Percentiles rank a stretch among this genome's conserved stretches.
Conservation (phyloP, 2,888 invertebrate species). For the Luperina testacea region DNA sequence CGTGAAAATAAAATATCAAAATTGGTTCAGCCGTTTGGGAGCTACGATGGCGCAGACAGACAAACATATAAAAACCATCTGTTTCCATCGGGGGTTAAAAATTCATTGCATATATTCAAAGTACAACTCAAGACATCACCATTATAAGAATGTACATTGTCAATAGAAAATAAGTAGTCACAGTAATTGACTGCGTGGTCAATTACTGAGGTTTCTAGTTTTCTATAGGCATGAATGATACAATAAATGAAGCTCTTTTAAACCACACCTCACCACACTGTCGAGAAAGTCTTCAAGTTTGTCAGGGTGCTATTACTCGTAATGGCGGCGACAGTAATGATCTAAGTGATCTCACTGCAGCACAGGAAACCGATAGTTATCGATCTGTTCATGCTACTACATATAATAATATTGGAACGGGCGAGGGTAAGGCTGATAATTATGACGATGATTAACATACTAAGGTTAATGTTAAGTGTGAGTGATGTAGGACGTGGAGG, state of each 20-base stretch:
- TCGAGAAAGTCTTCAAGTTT: slow-evolving; percentile 54
- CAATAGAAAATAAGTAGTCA: slow-evolving; percentile 7
- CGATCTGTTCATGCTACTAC: slow-evolving; percentile 42
- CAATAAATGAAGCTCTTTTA: not conserved
- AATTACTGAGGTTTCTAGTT: too few relatives aligned
- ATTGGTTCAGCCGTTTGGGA: too few relatives aligned
- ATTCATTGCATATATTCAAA: not conserved
- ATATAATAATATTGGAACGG: slow-evolving; percentile 34
- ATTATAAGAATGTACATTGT: not conserved
- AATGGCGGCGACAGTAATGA: slow-evolving; percentile 56
- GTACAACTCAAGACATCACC: not conserved
- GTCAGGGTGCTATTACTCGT: slow-evolving; percentile 54
- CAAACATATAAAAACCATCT: too few relatives aligned
- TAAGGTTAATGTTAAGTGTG: slow-evolving; percentile 36
- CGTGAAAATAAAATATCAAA: too few relatives aligned
- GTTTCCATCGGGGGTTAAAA: not conserved
- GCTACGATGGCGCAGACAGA: too few relatives aligned
- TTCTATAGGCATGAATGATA: not conserved
- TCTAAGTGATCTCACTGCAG: slow-evolving; percentile 37
- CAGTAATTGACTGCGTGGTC: not conserved
- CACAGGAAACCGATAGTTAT: slow-evolving; percentile 59
- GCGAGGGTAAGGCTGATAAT: slow-evolving; percentile 22
- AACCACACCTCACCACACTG: slow-evolving; percentile 35
- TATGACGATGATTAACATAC: slow-evolving; percentile 45
- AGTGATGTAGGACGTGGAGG: slow-evolving; percentile 26